Evolutionary conservation across 2,888 invertebrate genomes (phyloP).

Genomic region (Synanthedon formicaeformis): DNA sequence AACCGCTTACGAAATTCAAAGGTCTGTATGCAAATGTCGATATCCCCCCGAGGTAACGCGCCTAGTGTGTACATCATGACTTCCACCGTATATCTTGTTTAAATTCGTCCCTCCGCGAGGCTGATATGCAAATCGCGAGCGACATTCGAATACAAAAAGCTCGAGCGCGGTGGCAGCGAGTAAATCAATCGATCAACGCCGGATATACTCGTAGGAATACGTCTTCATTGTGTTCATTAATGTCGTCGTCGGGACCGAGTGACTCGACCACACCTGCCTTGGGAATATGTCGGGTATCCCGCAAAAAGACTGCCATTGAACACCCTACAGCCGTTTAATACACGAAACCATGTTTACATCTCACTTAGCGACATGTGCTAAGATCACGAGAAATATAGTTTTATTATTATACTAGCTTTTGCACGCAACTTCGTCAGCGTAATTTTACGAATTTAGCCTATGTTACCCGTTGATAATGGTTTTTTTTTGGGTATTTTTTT

Average conservation of each 20-base stretch:
- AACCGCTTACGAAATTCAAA: conserved; percentile 13
- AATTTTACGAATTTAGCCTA: too few species aligned
- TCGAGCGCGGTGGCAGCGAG: conserved; percentile 67
- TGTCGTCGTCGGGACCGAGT: conserved; percentile 33
- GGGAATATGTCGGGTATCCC: conserved; percentile 47
- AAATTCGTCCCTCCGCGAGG: conserved; percentile 56
- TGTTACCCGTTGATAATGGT: too few species aligned
- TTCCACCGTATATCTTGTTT: conserved; percentile 44
- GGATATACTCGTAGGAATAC: conserved; percentile 55
- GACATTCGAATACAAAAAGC: conserved; percentile 70
- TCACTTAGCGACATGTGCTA: too few species aligned
- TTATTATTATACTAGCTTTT: too few species aligned
- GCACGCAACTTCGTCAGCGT: too few species aligned
- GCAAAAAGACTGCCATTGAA: conserved; percentile 41
- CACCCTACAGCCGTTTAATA: conserved; percentile 14
- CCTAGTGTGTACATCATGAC: conserved; percentile 29
- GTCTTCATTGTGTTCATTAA: conserved; percentile 68
- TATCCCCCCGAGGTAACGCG: conserved; percentile 27
- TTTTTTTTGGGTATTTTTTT: too few species aligned
- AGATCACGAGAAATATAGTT: too few species aligned
- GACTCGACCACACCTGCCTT: conserved; percentile 54
- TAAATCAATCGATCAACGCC: conserved; percentile 72
- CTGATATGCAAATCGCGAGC: conserved; percentile 62
- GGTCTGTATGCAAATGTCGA: conserved; percentile 48
- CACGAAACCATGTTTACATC: neutral